Evolutionary conservation across 2,113 vertebrate genomes (phyloP), one percentile per base, ranked within the genome.

Genomic region (Ia io): DNA sequence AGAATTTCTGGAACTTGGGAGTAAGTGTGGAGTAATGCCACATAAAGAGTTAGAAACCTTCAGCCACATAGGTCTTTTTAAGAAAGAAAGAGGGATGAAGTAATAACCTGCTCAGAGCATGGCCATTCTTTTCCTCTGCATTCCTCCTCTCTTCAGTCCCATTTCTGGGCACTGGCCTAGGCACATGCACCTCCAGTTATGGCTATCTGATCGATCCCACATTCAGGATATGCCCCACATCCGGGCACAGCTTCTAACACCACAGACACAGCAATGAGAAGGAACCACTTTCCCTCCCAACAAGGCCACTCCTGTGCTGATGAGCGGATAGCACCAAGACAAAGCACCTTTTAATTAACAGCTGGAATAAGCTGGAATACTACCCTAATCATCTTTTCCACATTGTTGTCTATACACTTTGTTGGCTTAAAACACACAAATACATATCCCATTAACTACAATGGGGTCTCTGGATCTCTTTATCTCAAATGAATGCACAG

Each of bases 201-300:
- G 47, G 28, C 22, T 32, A 0, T 44, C 35, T 69, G 22, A 65
- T 7, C 61, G 20, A 65, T 7, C 22, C 59, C 56, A n/a, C 23
- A 20, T 11, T 22, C 2, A 53, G 49, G 25, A 56, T 40, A 56
- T 22, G 20, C n/a, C 35, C 13, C 22, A 17, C 6, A 4, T 32
- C 10, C 51, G 9, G 35, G 9, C 47, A 51, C 2, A 0, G 4
- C 17, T 56, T 51, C 44, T 40, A 42, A 30, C 1, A 2, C 0
- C n/a, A 63, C 1, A 32, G 56, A 18, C 63, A 18, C 9, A 1
- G 42, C 10, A 70, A 51, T 0, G 12, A 86, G 9, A 90, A 53
- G 5, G 7, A 79, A 53, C 18, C 65, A 30, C 32, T 18, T 44
- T 40, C 28, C 16, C 25, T 51, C 9, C 10, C 9, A 37, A 23